A percentile compares a stretch with the other conserved stretches of the same genome.
Conservation (phyloP, 2,113 vertebrate species). For the Hylia prasina region DNA sequence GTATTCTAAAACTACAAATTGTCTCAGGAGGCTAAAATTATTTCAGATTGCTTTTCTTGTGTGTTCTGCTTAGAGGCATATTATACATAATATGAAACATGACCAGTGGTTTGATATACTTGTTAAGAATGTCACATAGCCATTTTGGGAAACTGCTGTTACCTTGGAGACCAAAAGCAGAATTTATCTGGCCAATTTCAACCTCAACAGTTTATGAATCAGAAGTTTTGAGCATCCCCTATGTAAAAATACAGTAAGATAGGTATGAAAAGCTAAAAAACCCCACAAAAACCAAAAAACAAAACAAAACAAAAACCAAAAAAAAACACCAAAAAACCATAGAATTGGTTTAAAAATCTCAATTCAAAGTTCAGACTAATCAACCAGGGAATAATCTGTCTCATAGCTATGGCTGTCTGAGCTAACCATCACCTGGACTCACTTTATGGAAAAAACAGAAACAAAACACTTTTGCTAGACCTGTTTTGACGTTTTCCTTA, state of each 20-base stretch:
- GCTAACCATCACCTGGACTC: background rate
- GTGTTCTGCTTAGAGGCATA: background rate
- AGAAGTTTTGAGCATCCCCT: background rate
- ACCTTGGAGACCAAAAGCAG: constrained; percentile 47
- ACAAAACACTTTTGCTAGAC: background rate
- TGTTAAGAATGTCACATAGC: constrained; percentile 22
- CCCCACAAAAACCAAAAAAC: no score
- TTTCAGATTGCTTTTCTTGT: background rate
- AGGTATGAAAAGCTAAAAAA: background rate
- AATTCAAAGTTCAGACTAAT: background rate
- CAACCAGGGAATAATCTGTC: background rate
- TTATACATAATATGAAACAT: background rate
- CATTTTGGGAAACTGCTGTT: constrained; percentile 31
- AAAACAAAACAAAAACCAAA: no score
- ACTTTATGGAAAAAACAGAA: background rate
- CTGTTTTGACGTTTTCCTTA: background rate
- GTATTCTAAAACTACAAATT: background rate
- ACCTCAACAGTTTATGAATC: background rate
- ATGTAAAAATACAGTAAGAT: background rate
- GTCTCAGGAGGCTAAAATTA: background rate
- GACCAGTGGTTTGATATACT: background rate
- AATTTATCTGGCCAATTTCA: background rate
- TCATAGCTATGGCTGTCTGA: background rate
- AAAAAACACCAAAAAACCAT: no score
- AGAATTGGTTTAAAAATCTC: background rate